A percentile compares a stretch with the other conserved stretches of the same genome.
These are phyloP conservation scores for Orius insidiosus DNA, from an alignment of 1,140 invertebrate species.

Conservation along the genomic window DNA sequence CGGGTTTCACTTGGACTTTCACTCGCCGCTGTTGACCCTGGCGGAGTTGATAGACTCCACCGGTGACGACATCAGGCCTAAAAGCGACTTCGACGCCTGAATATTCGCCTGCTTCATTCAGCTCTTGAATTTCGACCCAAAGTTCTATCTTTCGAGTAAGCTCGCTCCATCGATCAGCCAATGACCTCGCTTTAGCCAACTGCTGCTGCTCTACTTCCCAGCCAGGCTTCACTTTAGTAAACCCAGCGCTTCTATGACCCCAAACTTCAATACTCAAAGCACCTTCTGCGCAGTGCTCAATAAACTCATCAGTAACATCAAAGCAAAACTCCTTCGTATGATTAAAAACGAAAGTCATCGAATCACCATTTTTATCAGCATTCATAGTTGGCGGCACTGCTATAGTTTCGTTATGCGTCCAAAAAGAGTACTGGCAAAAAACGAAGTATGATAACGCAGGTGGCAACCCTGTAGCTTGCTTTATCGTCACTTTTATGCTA, in stretches of 20 bases:
- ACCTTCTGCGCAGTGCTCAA: constrained; percentile 88
- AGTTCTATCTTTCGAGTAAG: constrained; percentile 86
- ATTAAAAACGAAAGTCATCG: constrained; percentile 68
- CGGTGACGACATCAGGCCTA: constrained; percentile 44
- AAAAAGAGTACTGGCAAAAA: constrained; percentile 94
- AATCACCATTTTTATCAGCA: constrained; percentile 35
- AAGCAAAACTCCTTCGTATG: constrained; percentile 74
- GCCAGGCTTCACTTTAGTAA: constrained; percentile 46
- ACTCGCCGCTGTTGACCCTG: constrained; percentile 79
- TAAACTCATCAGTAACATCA: constrained; percentile 84
- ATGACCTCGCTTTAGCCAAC: constrained; percentile 65
- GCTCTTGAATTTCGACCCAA: constrained; percentile 86
- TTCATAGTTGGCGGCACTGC: constrained; percentile 63
- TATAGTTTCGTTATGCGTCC: constrained; percentile 68
- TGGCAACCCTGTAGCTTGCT: constrained; percentile 83
- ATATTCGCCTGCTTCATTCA: constrained; percentile 87
- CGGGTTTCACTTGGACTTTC: constrained; percentile 69
- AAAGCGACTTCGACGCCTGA: constrained; percentile 72
- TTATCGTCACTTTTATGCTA: constrained; percentile 37
- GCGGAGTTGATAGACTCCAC: constrained; percentile 87
- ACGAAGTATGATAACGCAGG: constrained; percentile 88
- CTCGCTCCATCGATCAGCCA: constrained; percentile 87
- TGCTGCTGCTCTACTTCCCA: constrained; percentile 83
- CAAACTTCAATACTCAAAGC: constrained; percentile 96
- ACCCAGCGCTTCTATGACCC: constrained; percentile 82